These are phyloP conservation scores for Delphinus delphis DNA, from an alignment of 2,113 vertebrate species.

Conservation along the genomic window DNA sequence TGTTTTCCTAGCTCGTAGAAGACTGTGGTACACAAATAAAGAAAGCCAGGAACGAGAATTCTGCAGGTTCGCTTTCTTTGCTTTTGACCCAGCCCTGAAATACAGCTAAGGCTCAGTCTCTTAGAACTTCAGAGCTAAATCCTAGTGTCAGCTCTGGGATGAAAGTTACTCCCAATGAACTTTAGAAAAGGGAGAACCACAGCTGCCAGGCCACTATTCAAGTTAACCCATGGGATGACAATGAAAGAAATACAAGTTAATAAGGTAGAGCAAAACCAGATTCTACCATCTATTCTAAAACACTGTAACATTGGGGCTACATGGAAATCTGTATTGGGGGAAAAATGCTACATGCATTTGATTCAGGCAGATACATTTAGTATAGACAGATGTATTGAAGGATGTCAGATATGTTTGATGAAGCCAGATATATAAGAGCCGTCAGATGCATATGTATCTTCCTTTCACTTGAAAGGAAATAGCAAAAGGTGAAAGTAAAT, in stretches of 20 bases:
- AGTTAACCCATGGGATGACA: not conserved
- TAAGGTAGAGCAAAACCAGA: not conserved
- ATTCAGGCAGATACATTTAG: not conserved
- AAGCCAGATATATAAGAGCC: not conserved
- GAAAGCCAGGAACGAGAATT: not conserved
- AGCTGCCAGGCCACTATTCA: not conserved
- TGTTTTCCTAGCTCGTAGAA: not conserved
- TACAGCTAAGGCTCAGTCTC: not conserved
- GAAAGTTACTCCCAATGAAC: not conserved
- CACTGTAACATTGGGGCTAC: not conserved
- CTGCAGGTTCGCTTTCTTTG: not conserved
- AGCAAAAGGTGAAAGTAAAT: not conserved
- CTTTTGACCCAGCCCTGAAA: not conserved
- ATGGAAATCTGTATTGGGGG: not conserved
- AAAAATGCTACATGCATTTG: not conserved
- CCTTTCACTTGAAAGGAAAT: not conserved
- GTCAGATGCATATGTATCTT: not conserved
- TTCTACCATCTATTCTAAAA: not conserved
- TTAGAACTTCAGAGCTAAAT: not conserved
- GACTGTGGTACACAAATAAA: not conserved
- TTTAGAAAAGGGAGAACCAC: not conserved
- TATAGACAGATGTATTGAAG: not conserved
- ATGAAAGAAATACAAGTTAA: not conserved
- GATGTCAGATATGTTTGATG: not conserved
- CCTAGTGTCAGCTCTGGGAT: not conserved